These are phyloP conservation scores for Kryphioiulus occultus DNA, from an alignment of 2,888 invertebrate species.

Conservation along the genomic window DNA sequence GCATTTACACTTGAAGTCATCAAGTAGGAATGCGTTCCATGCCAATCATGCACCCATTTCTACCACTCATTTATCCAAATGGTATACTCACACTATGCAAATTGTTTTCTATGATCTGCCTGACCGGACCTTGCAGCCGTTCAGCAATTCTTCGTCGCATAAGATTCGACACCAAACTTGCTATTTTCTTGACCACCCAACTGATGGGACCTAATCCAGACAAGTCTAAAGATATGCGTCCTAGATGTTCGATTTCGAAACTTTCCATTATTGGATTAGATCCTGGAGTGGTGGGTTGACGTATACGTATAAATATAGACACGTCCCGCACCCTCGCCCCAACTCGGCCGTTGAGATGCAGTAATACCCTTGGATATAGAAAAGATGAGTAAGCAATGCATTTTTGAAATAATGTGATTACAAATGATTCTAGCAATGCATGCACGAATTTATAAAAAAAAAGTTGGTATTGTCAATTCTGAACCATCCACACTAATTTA, in stretches of 20 bases:
- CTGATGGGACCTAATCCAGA: conserved; percentile 53
- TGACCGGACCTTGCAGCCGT: conserved; percentile 52
- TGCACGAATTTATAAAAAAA: background rate
- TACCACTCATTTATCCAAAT: conserved; percentile 41
- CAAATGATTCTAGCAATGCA: background rate
- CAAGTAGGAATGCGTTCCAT: background rate
- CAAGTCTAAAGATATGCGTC: conserved; percentile 52
- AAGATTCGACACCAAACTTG: conserved; percentile 52
- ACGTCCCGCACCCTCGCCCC: conserved; percentile 53
- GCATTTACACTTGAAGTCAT: background rate
- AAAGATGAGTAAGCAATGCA: background rate
- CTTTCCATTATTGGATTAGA: conserved; percentile 53
- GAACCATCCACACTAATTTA: background rate
- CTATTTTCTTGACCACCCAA: conserved; percentile 53
- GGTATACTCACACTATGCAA: conserved; percentile 51
- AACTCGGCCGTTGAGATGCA: conserved; percentile 53
- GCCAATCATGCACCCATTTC: background rate
- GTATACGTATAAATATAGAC: conserved; percentile 53
- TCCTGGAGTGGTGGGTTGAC: conserved; percentile 53
- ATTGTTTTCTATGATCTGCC: conserved; percentile 53
- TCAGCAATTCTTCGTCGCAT: conserved; percentile 53
- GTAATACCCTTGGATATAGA: conserved; percentile 47
- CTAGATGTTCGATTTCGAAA: conserved; percentile 53
- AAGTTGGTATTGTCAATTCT: background rate
- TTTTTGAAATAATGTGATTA: background rate